Evolutionary conservation across 2,797 vertebrate genomes (phyloP).

Genomic region (Psittacula echo): DNA sequence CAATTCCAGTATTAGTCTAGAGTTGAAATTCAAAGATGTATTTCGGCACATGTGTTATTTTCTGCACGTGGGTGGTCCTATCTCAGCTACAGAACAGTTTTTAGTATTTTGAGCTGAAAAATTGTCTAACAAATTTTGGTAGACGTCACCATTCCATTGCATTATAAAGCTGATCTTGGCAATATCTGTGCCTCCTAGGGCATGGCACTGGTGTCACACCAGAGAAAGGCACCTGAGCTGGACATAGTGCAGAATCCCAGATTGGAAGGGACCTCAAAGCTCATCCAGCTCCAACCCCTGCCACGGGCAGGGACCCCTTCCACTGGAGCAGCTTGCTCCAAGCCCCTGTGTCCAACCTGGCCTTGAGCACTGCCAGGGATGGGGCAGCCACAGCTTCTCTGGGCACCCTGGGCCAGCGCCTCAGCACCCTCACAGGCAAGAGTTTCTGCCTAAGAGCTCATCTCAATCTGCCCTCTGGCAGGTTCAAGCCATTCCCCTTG

Average conservation of each 20-base stretch:
- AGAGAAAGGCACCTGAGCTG: background rate
- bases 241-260: background rate
- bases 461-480: too few relatives aligned
- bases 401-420: too few relatives aligned
- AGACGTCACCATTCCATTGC: fast-evolving
- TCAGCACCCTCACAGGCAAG: too few relatives aligned
- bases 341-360: too few relatives aligned
- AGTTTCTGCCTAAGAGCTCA: too few relatives aligned
- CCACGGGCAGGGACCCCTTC: too few relatives aligned
- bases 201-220: fast-evolving
- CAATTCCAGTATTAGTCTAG: background rate
- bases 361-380: too few relatives aligned
- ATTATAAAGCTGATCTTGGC: background rate
- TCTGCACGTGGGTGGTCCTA: fast-evolving
- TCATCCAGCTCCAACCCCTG: too few relatives aligned
- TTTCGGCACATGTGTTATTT: background rate
- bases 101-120: background rate
- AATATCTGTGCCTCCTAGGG: background rate
- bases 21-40: background rate
- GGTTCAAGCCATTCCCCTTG: too few relatives aligned
- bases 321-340: too few relatives aligned
- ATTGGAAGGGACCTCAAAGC: too few relatives aligned
- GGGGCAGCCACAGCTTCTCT: too few relatives aligned
- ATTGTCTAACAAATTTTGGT: fast-evolving
- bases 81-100: background rate